Evolutionary conservation across 2,888 invertebrate species (phyloP), one percentile per base, ranked within the genome.

Genomic region (Ferrisia virgata): DNA sequence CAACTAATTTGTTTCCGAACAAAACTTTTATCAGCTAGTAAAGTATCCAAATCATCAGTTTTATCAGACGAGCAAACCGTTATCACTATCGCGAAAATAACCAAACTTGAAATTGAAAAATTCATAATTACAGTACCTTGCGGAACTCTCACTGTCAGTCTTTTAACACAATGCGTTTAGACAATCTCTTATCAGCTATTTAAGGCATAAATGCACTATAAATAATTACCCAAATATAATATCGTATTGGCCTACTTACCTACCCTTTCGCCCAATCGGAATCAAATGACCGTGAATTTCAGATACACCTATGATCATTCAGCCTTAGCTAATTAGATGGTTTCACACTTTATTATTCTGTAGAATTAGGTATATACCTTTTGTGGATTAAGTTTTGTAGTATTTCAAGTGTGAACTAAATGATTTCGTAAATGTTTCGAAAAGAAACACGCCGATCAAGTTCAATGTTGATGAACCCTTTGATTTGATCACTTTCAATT

Each of bases 241-340:
- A 47, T 53, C 31, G 53, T 53, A 80, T 31, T 43, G 40, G 15
- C 43, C 80, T 80, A 33, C 53, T 43, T 80, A 47, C 36, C 25
- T 9, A 53, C 18, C 40, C 22, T 80, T 80, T 79, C 53, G 22
- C 13, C 80, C 47, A 53, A 53, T 28, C 11, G 47, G 15, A 28
- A 33, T 33, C 64, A 58, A 64, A 58, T 58, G 82, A 64, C 82
- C 82, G 64, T 82, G 64, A 82, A 58, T 82, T 81, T 40, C 5
- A 9, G n/a, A n/a, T 28, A 64, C 58, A n/a, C n/a, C n/a, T 36
- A 64, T 22, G 53, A 53, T 22, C 25, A 64, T 64, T 39, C 53
- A 64, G 58, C 82, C 82, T 64, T 82, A 82, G 18, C 82, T 82
- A 82, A 82, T 82, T 82, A 13, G 36, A 64, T 64, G 53, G 36